Evolutionary conservation across 2,113 vertebrate genomes (phyloP).

Genomic region (Ifrita kowaldi): DNA sequence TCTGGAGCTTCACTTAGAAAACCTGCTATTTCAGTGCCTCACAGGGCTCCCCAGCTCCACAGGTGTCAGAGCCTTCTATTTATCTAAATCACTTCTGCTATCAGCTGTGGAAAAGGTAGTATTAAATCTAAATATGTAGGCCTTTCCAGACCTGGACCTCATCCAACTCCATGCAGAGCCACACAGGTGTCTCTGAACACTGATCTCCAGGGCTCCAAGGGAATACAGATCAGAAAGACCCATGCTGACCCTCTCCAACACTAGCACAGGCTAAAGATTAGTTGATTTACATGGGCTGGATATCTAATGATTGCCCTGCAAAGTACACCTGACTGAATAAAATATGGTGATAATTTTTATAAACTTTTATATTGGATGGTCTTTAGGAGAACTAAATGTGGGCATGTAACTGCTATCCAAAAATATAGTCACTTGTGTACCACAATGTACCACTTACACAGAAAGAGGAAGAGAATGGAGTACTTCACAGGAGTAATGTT

Average conservation of each 20-base stretch:
- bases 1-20: conserved; percentile 11
- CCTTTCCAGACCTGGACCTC: not conserved
- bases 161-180: not conserved
- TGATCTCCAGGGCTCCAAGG: not conserved
- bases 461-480: not conserved
- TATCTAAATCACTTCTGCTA: conserved; percentile 36
- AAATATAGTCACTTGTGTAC: not conserved
- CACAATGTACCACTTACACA: not conserved
- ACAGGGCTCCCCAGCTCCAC: not conserved
- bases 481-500: not conserved
- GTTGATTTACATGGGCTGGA: not conserved
- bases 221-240: not conserved
- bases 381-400: not conserved
- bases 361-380: not conserved
- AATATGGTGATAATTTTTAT: not conserved
- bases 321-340: not conserved
- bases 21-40: not conserved
- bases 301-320: not conserved
- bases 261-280: not conserved
- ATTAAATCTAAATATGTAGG: conserved; percentile 29
- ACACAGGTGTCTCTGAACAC: not conserved
- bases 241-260: not conserved
- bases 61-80: not conserved
- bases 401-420: not conserved
- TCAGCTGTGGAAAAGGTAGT: conserved; percentile 21